phyloP scores from a whole-genome alignment of 2,113 vertebrate species.

The Chaetura pelagica region DNA sequence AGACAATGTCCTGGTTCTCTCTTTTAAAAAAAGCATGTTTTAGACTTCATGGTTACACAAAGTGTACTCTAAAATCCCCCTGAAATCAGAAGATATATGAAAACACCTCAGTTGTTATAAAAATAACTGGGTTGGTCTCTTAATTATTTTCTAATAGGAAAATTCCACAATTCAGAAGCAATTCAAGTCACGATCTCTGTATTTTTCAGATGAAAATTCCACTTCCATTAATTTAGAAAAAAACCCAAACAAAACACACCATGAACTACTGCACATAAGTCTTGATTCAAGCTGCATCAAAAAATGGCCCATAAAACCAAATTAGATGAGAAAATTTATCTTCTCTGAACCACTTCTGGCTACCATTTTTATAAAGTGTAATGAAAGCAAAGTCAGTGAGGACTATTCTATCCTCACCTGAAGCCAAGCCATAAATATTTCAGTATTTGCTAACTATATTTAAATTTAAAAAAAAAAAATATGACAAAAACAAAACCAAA shows the following conservation, averaged over 20 bases:
- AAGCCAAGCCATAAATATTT: slow-evolving; percentile 38
- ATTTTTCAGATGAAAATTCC: neutral
- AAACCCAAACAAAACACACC: rapidly evolving
- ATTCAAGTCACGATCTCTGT: neutral
- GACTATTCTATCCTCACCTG: neutral
- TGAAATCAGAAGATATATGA: neutral
- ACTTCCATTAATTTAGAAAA: neutral
- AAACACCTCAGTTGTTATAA: neutral
- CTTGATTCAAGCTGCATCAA: neutral
- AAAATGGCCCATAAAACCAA: neutral
- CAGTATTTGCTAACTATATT: slow-evolving; percentile 1
- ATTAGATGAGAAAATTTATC: neutral
- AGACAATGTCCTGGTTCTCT: neutral
- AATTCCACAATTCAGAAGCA: neutral
- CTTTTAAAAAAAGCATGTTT: neutral
- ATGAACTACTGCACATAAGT: neutral
- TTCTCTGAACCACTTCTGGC: neutral
- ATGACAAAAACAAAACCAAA: too few species aligned
- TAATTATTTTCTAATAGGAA: neutral
- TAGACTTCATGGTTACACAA: neutral
- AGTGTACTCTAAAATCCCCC: neutral
- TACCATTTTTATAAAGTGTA: slow-evolving; percentile 23
- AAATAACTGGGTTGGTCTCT: neutral
- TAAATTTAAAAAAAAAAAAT: neutral
- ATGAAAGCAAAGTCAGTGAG: slow-evolving; percentile 3